Evolutionary conservation across 2,113 vertebrate genomes (phyloP), one percentile per base, ranked within the genome.

Genomic region (Melanotaenia duboulayi): DNA sequence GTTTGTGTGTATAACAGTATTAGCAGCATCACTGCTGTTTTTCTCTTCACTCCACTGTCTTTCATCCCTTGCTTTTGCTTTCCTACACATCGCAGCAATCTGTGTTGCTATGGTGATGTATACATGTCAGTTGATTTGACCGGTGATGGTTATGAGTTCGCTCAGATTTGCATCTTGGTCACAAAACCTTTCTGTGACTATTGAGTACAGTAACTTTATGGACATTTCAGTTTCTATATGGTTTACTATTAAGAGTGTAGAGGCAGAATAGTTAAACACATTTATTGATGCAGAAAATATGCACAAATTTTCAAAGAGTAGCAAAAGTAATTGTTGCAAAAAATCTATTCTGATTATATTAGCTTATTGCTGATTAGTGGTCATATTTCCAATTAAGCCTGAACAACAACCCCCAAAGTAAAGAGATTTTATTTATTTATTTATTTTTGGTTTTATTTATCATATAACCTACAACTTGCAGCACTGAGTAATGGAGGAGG

Each of bases 21-120:
- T 28, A 54, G 25, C 14, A n/a, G 20, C 32, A 68, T 39, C 37
- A 39, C 54, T 40, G 71, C 32, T 65, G 32, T 59, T 71, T 65
- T 82, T 76, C 66, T 57, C 54, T 11, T 22, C 48, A 14, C 58
- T 50, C 35, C 54, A 71, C 32, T 1, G 48, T 44, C 42, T 80
- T 82, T 72, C 68, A 71, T 71, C 48, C 35, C 37, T 73, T 16
- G 2, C 58, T 73, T 73, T 70, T 60, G 32, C 52, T 64, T 67
- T 37, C 22, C 25, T 2, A 2, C 62, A 54, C 48, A 6, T 59
- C 46, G 51, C 54, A 69, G 49, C 22, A 19, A 22, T 23, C 59
- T 39, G 19, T 28, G 75, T 84, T 25, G 2, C 78, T 72, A 82
- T 82, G 78, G 85, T 63, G 61, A 84, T 81, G 66, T 58, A 66